Percentiles rank a stretch among this genome's conserved stretches.
phyloP scores from a whole-genome alignment of 1,140 invertebrate species.

The Drosophila miranda region DNA sequence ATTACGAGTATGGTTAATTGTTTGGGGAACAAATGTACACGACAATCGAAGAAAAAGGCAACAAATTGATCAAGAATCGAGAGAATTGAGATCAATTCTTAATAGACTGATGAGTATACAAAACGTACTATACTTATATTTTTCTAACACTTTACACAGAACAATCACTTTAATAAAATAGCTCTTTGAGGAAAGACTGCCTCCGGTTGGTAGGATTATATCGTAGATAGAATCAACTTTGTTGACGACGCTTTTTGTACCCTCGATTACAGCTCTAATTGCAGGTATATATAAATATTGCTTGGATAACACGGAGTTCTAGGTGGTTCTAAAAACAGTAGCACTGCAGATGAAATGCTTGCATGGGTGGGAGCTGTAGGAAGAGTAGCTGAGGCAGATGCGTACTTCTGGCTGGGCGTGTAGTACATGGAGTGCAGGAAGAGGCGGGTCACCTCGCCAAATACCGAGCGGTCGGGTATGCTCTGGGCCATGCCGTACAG shows the following conservation, averaged over 20 bases:
- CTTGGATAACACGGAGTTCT: slow-evolving; percentile 29
- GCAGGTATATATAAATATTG: slow-evolving; percentile 22
- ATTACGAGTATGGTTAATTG: slow-evolving; percentile 58
- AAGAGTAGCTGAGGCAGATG: background rate
- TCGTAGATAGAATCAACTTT: slow-evolving; percentile 18
- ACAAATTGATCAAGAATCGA: background rate
- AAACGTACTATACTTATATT: slow-evolving; percentile 45
- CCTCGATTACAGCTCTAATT: slow-evolving; percentile 48
- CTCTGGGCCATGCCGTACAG: slow-evolving; percentile 96
- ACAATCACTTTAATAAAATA: slow-evolving; percentile 38
- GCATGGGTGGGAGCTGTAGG: slow-evolving; percentile 22
- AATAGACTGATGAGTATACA: slow-evolving; percentile 11
- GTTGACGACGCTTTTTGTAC: slow-evolving; percentile 45
- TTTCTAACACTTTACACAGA: slow-evolving; percentile 45
- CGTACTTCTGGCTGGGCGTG: slow-evolving; percentile 83
- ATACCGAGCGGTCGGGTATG: slow-evolving; percentile 95
- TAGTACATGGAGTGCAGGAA: slow-evolving; percentile 95
- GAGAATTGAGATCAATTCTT: background rate
- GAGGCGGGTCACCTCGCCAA: slow-evolving; percentile 91
- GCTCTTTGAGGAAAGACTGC: slow-evolving; percentile 30
- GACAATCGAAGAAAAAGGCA: slow-evolving; percentile 23
- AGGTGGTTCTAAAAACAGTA: slow-evolving; percentile 49
- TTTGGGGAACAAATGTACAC: slow-evolving; percentile 36
- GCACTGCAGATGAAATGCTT: slow-evolving; percentile 28
- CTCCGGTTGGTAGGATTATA: slow-evolving; percentile 26